Base-by-base conservation (phyloP, 2,797 vertebrate species). In the Manis pentadactyla region DNA sequence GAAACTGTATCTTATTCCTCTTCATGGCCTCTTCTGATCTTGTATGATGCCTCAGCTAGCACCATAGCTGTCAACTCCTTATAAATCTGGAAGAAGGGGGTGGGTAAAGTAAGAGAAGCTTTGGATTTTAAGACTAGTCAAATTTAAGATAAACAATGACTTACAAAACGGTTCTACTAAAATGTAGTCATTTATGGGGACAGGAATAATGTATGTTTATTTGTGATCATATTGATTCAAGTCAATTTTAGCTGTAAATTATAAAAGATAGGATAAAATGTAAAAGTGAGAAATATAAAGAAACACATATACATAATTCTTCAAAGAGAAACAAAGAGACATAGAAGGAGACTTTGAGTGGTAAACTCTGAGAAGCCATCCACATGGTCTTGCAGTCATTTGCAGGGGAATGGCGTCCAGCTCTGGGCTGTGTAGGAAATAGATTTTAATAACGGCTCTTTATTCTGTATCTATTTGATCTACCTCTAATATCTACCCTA, bases 151-250 rank as follows among this genome's bases (percentile, higher is more conserved):
- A 34, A 93, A 89, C 66, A 79, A 91, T 90, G 18, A 42, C 23
- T 94, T 63, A 9, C 25, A 75, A 61, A 69, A 90, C 92, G 25
- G 15, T 92, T 92, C n/a, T 77, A 64, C 55, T 95, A 86, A 78
- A 86, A 87, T 83, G 21, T 37, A 84, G 25, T 14, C 74, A 86
- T 90, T 90, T 77, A 39, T 71, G 82, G 86, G 37, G 25, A 42
- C 61, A 89, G 71, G 42, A 73, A 53, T 68, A 81, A 51, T 59
- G 5, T 59, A 71, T 57, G 17, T 59, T 77, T 31, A 90, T 49
- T 91, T 46, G 34, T 89, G 31, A 66, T 61, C 27, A 66, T 37
- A 95, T 25, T 29, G 39, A 86, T 93, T 61, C 46, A 69, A 81
- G 13, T 90, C n/a, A 19, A 63, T 64, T 88, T 82, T 77, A 77